A percentile compares a stretch with the other conserved stretches of the same genome.
Evolutionary conservation across 2,113 vertebrate species (phyloP).

Genomic region (Promerops cafer): DNA sequence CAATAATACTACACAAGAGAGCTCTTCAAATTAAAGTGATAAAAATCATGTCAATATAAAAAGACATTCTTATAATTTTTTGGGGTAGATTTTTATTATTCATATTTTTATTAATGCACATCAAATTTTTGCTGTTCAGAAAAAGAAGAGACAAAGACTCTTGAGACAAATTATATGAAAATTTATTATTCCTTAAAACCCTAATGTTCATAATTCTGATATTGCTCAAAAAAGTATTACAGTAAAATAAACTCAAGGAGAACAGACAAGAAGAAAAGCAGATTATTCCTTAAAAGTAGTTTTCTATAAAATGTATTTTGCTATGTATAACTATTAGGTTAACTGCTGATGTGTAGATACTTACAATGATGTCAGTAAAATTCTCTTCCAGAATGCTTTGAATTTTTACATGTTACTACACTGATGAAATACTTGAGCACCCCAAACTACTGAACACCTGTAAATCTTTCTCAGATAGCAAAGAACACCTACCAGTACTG

Average conservation of each 20-base stretch:
- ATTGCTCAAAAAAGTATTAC: background rate
- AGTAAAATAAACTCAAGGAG: background rate
- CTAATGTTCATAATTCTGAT: background rate
- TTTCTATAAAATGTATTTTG: background rate
- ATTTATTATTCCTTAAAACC: background rate
- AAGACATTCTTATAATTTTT: background rate
- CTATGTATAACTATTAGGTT: background rate
- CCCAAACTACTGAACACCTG: background rate
- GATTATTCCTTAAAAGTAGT: background rate
- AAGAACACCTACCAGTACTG: background rate
- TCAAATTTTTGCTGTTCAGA: background rate
- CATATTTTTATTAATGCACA: background rate
- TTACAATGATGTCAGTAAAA: background rate
- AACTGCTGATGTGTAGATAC: background rate
- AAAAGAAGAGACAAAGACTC: background rate
- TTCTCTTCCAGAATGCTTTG: background rate
- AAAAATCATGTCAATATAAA: background rate
- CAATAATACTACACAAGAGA: background rate
- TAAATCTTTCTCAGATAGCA: background rate
- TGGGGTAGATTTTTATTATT: background rate
- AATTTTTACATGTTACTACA: background rate
- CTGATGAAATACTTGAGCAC: background rate
- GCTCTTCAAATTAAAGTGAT: background rate
- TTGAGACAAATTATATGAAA: background rate
- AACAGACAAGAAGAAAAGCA: background rate